Percentiles rank a stretch among this genome's conserved stretches.
phyloP scores from a whole-genome alignment of 1,140 invertebrate genomes.

The Lucilia cuprina region DNA sequence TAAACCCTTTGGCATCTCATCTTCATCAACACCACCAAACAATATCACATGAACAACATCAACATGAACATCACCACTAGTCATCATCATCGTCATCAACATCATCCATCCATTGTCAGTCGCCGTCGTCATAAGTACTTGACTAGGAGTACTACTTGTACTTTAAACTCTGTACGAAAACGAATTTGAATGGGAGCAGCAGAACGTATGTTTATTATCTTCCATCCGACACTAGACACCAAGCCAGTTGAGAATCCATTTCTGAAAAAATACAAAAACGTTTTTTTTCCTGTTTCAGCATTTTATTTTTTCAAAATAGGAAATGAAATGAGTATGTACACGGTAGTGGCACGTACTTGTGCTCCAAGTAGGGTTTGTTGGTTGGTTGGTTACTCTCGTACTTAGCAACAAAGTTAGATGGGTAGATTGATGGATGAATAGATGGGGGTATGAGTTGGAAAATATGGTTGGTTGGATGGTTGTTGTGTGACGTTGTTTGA shows the following conservation, averaged over 20 bases:
- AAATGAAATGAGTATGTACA: not conserved
- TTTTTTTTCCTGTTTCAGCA: not conserved
- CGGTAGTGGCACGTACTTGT: not conserved
- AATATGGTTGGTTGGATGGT: not conserved
- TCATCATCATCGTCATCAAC: not conserved
- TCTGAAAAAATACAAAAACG: not conserved
- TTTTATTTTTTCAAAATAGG: not conserved
- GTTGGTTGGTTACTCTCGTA: not conserved
- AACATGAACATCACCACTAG: not conserved
- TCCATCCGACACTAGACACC: not conserved
- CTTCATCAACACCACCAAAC: constrained; percentile 10
- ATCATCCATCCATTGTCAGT: not conserved
- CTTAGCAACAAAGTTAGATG: not conserved
- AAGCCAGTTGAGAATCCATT: not conserved
- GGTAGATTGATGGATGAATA: not conserved
- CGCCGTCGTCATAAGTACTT: not conserved
- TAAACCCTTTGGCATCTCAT: constrained; percentile 26
- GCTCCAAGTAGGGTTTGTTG: not conserved
- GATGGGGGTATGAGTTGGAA: not conserved
- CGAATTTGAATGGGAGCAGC: too few species aligned
- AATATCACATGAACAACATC: not conserved
- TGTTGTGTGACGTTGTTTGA: constrained; percentile 12
- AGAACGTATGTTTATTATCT: not conserved
- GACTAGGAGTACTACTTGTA: not conserved
- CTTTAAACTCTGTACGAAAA: not conserved